Percentiles rank a stretch among this genome's conserved stretches.
Evolutionary conservation across 2,797 vertebrate species (phyloP).

Genomic region (Lutjanus campechanus): DNA sequence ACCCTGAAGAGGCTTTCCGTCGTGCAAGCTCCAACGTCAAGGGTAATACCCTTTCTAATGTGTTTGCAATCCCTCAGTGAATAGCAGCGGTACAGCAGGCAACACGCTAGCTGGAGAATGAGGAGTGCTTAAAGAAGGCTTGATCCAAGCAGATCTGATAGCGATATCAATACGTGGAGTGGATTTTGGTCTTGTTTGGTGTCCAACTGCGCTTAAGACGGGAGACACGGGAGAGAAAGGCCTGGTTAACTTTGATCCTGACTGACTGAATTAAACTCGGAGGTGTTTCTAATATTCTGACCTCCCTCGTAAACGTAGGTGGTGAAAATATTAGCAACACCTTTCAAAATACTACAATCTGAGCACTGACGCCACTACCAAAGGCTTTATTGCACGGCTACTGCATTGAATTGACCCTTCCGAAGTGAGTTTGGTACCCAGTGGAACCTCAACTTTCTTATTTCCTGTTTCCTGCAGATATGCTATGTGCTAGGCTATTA

Average conservation of each 20-base stretch:
- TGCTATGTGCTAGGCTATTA: too few species aligned
- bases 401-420: too few species aligned
- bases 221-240: neutral
- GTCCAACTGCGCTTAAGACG: conserved; percentile 17
- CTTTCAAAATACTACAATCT: neutral
- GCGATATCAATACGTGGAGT: conserved; percentile 17
- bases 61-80: conserved; percentile 42
- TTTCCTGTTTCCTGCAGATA: too few species aligned
- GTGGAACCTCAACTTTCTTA: too few species aligned
- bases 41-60: conserved; percentile 50
- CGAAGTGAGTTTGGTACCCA: too few species aligned
- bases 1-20: conserved; percentile 54
- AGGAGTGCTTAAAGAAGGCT: conserved; percentile 14
- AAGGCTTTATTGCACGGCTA: neutral
- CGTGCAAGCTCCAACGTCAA: conserved; percentile 32
- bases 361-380: neutral
- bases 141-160: conserved; percentile 9
- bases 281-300: neutral
- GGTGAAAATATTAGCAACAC: neutral
- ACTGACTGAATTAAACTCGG: neutral
- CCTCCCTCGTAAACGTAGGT: neutral
- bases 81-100: conserved; percentile 21
- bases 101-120: conserved; percentile 27
- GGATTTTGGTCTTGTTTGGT: conserved; percentile 14
- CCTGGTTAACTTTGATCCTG: neutral